phyloP scores from a whole-genome alignment of 1,140 invertebrate genomes.

The Heliothis virescens region DNA sequence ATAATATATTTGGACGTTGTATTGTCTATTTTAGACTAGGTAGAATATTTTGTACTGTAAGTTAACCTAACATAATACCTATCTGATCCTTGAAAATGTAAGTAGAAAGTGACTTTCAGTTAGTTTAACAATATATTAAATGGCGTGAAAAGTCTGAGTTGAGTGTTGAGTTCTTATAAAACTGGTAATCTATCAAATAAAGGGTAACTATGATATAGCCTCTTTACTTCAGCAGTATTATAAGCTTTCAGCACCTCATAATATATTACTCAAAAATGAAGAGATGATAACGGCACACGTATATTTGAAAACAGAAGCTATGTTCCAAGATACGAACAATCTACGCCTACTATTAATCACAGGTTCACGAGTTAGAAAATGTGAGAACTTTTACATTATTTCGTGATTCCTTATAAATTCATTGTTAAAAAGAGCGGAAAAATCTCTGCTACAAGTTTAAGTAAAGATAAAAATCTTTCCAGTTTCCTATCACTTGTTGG shows the following conservation, averaged over 20 bases:
- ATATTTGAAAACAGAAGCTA: neutral
- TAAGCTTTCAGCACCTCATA: too few species aligned
- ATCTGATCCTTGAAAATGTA: too few species aligned
- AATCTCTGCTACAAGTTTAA: neutral
- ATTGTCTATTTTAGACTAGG: neutral
- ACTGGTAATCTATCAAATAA: neutral
- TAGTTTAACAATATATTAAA: too few species aligned
- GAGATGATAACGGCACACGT: neutral
- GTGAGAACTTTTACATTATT: neutral
- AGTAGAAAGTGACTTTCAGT: too few species aligned
- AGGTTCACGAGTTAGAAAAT: slow-evolving; percentile 5
- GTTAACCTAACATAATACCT: too few species aligned
- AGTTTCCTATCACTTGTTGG: too few species aligned
- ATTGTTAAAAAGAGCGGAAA: neutral
- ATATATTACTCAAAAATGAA: too few species aligned
- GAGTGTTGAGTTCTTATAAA: too few species aligned
- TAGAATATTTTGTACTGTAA: neutral
- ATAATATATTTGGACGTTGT: neutral
- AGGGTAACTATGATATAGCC: neutral
- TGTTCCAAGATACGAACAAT: too few species aligned
- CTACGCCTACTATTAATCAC: neutral
- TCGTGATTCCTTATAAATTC: slow-evolving; percentile 5
- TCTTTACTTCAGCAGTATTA: too few species aligned
- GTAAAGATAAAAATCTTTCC: neutral
- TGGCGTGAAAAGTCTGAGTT: too few species aligned